phyloP scores from a whole-genome alignment of 2,797 vertebrate species.

The Sebastes oblongus region DNA sequence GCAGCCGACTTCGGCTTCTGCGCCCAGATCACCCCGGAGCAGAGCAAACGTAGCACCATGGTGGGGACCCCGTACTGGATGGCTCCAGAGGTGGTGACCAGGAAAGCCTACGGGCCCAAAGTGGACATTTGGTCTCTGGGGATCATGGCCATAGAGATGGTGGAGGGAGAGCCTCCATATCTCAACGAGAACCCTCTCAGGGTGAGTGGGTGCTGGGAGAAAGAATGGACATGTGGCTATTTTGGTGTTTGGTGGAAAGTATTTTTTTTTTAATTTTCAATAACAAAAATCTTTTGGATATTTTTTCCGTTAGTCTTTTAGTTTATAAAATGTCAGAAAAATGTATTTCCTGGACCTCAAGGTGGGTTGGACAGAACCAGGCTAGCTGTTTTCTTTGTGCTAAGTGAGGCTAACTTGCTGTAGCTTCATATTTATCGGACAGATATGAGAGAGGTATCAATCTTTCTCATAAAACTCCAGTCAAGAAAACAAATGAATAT shows the following conservation, averaged over 20 bases:
- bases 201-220: constrained; percentile 79
- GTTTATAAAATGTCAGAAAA: background rate
- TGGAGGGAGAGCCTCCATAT: constrained; percentile 97
- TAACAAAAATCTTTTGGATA: background rate
- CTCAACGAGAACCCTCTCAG: constrained; percentile 97
- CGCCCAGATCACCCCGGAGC: constrained; percentile 98
- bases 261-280: background rate
- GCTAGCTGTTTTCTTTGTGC: background rate
- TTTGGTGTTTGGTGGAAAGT: background rate
- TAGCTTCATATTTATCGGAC: background rate
- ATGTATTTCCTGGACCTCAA: background rate
- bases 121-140: constrained; percentile 99
- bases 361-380: background rate
- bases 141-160: constrained; percentile 99
- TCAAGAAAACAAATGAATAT: background rate
- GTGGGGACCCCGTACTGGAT: constrained; percentile 99
- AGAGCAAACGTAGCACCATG: constrained; percentile 99
- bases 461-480: background rate
- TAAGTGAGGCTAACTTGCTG: background rate
- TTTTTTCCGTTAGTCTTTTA: background rate
- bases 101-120: constrained; percentile 97
- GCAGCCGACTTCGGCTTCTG: constrained; percentile 99
- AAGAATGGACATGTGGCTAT: background rate
- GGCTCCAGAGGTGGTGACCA: constrained; percentile 97
- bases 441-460: background rate